Evolutionary conservation across 2,113 vertebrate species (phyloP).

Genomic region (Blennius ocellaris): DNA sequence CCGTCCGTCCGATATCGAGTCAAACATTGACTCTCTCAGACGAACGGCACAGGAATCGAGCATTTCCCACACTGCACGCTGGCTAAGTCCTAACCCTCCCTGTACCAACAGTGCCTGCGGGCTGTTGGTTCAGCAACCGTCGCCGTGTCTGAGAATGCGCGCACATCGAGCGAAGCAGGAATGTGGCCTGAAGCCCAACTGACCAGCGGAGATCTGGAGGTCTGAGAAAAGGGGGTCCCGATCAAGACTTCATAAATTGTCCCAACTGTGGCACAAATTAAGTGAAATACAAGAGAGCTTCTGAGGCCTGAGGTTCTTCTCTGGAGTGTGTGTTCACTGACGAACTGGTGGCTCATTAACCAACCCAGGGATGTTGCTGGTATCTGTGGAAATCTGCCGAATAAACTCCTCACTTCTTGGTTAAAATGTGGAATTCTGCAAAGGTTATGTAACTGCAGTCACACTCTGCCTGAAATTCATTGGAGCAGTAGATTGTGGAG

Average conservation of each 20-base stretch:
- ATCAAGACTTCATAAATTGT: conserved; percentile 20
- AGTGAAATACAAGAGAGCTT: no score
- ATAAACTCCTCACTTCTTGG: no score
- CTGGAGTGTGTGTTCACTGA: not conserved
- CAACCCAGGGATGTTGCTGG: no score
- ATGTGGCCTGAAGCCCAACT: conserved; percentile 48
- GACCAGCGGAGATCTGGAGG: conserved; percentile 22
- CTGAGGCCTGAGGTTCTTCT: no score
- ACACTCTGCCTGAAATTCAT: no score
- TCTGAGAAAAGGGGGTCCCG: conserved; percentile 1
- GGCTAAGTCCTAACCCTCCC: conserved; percentile 49
- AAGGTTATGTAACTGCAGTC: no score
- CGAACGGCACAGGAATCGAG: not conserved
- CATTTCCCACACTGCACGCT: conserved; percentile 55
- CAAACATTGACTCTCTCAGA: not conserved
- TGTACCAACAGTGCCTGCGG: conserved; percentile 56
- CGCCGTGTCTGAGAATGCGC: conserved; percentile 76
- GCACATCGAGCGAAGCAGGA: conserved; percentile 44
- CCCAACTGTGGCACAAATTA: not conserved
- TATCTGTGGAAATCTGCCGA: no score
- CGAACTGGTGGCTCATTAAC: no score
- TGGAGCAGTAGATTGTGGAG: no score
- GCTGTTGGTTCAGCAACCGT: conserved; percentile 76
- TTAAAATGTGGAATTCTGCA: no score
- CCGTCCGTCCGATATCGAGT: no score